Conservation (phyloP, 2,888 invertebrate species). For the Thumatha senex region DNA sequence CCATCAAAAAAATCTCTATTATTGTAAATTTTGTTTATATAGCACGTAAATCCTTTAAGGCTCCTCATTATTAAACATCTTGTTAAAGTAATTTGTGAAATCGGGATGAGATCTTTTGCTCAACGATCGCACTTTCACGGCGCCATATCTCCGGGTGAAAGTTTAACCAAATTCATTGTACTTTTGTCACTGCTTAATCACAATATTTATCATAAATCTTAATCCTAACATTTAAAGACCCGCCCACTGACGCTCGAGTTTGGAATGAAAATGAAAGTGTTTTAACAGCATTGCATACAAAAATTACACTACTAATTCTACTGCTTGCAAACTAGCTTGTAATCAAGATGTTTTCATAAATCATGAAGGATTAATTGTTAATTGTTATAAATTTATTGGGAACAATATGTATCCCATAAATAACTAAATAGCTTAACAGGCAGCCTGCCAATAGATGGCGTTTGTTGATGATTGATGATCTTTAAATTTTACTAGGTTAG, state of each 20-base stretch:
- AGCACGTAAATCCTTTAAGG: background rate
- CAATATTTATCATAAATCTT: slow-evolving; percentile 68
- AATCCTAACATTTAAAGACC: slow-evolving; percentile 62
- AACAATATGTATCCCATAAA: no score
- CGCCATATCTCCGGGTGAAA: slow-evolving; percentile 74
- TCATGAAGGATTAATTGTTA: no score
- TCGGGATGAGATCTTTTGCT: slow-evolving; percentile 60
- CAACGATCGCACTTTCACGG: slow-evolving; percentile 59
- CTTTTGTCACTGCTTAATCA: slow-evolving; percentile 74
- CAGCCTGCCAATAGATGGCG: no score
- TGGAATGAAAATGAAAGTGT: slow-evolving; percentile 66
- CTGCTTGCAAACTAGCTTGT: slow-evolving; percentile 33
- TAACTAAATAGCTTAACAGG: no score
- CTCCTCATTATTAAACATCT: no score
- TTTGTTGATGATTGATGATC: no score
- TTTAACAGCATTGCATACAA: slow-evolving; percentile 44
- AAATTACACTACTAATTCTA: no score
- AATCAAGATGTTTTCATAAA: slow-evolving; percentile 26
- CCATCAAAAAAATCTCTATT: background rate
- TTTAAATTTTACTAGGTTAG: no score
- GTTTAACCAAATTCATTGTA: slow-evolving; percentile 70
- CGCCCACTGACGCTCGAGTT: slow-evolving; percentile 60
- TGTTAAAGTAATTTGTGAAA: slow-evolving; percentile 39
- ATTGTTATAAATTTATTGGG: no score
- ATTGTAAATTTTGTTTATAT: background rate